Base-by-base conservation (phyloP, 1,140 invertebrate species). In the Cydia pomonella region DNA sequence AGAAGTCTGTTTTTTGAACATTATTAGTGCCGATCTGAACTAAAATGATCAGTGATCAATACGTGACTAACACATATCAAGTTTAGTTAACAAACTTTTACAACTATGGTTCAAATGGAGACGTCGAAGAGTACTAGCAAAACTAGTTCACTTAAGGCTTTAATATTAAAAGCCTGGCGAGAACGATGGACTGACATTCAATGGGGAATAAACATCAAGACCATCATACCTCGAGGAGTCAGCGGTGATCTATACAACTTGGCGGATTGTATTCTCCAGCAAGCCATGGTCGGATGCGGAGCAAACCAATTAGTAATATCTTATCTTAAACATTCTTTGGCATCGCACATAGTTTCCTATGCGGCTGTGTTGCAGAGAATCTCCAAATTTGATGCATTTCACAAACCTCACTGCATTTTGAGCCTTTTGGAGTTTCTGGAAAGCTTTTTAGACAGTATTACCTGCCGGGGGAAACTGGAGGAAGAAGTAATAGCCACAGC, bases 151-250 rank as follows among this genome's bases (percentile, higher is more conserved):
- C 93, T 98, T n/a, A 98, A 97, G 93, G 96, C 96, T 75, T 93
- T 98, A 10, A 94, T 99, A 76, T 92, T 98, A 33, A 94, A 96
- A 91, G 98, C 98, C 59, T 99, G 98, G 98, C 94, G 97, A 82
- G 98, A 99, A 93, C 94, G 98, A 73, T 99, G 98, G 98, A 96
- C 96, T 12, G 98, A 99, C 93, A 95, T 98, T 29, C 97, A 98
- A 91, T 99, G 98, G 98, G 98, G 98, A 33, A 98, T 98, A 76
- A 97, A 98, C 87, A 97, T 99, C 38, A 98, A 99, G 94, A 97
- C 96, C 25, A 97, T 97, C 79, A 88, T 98, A 77, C 97, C 97
- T 1, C 90, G 97, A 88, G 97, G 97, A 41, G 97, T 98, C 0
- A 97, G 96, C 84, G 97, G 97, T 18, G 97, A 98, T 95, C 96